Base-by-base conservation (phyloP, 2,888 invertebrate genomes). In the Macaria liturata region DNA sequence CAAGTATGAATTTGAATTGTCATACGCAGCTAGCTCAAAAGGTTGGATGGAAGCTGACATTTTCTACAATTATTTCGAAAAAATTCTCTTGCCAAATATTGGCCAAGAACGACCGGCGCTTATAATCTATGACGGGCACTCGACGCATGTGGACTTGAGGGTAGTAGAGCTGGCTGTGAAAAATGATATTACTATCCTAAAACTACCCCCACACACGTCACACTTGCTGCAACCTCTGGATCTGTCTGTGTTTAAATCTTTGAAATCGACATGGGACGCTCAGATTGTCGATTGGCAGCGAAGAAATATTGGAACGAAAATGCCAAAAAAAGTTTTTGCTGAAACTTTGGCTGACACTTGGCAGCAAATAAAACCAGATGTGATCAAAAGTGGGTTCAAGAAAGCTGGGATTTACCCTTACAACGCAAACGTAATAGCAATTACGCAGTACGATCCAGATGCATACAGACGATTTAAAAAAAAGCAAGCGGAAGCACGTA, bases 51-150 rank as follows among this genome's bases (percentile, higher is more conserved):
- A 40, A n/a, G n/a, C n/a, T n/a, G n/a, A 34, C 34, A 34, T 34
- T 34, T 34, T 34, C n/a, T n/a, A n/a, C n/a, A n/a, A n/a, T n/a
- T n/a, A n/a, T n/a, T n/a, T n/a, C n/a, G n/a, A n/a, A n/a, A n/a
- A n/a, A n/a, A n/a, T n/a, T 20, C 20, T 20, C 20, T 20, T 20
- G 20, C 20, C 20, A 20, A 20, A 20, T 20, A 20, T 20, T 20
- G 74, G 76, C 6, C 54, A 68, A 46, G 70, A 75, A 47, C 43
- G 75, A 32, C 78, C 77, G 9, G 69, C 72, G 1, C 59, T 78
- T 32, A 65, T 80, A n/a, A 66, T 80, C 39, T 76, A 74, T 52
- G 77, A 77, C 58, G 78, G 79, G 2, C 77, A 80, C 62, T 51
- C 56, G 9, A 76, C 73, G 4, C 59, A 68, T 31, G 62, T 64